Evolutionary conservation across 2,797 vertebrate genomes (phyloP).

Genomic region (Melanotaenia parkinsoni): DNA sequence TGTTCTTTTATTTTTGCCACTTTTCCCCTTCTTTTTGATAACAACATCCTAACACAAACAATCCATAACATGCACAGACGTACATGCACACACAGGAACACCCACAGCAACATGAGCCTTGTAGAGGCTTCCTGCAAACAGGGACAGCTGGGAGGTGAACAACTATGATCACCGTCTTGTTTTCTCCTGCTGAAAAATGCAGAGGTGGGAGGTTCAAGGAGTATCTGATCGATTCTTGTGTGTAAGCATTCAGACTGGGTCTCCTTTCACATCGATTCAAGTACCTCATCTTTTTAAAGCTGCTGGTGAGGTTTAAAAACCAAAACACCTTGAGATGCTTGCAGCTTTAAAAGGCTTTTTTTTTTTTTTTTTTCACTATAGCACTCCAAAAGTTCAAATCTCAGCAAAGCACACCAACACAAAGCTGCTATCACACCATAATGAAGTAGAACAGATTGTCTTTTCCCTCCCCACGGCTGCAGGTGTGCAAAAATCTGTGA

Average conservation of each 20-base stretch:
- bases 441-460: constrained; percentile 37
- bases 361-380: background rate
- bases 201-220: constrained; percentile 11
- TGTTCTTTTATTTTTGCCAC: background rate
- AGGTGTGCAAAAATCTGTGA: constrained; percentile 45
- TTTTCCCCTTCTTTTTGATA: background rate
- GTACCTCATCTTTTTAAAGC: constrained; percentile 16
- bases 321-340: constrained; percentile 33
- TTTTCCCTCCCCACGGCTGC: constrained; percentile 58
- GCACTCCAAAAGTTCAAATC: constrained; percentile 13
- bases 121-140: constrained; percentile 1
- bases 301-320: constrained; percentile 27
- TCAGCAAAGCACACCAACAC: constrained; percentile 18
- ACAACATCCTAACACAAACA: constrained; percentile 1
- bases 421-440: constrained; percentile 31
- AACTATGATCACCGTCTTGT: constrained; percentile 26
- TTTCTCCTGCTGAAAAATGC: constrained; percentile 24
- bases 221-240: constrained; percentile 34
- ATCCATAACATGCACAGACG: constrained; percentile 1
- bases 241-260: constrained; percentile 39
- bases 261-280: constrained; percentile 29
- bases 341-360: constrained; percentile 9
- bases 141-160: constrained; percentile 4
- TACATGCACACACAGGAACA: background rate
- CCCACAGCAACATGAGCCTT: background rate